These are phyloP conservation scores for Antennarius maculatus DNA, from an alignment of 2,797 vertebrate genomes.

Conservation along the genomic window DNA sequence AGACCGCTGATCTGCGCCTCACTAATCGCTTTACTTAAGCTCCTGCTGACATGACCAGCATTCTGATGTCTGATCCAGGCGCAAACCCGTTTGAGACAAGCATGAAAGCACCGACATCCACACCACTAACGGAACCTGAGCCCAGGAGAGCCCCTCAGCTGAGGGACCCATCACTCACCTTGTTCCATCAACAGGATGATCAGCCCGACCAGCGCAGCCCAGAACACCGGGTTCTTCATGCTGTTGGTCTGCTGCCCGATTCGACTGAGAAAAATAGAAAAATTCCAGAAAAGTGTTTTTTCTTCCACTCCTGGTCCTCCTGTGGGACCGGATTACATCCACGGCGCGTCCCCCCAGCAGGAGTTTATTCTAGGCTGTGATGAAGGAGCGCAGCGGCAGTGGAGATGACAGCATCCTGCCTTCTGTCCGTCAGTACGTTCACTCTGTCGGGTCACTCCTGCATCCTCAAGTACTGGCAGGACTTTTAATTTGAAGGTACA, in stretches of 20 bases:
- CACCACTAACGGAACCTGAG: background rate
- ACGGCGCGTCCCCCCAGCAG: slow-evolving; percentile 76
- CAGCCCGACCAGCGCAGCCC: slow-evolving; percentile 80
- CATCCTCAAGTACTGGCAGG: background rate
- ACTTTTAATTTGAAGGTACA: slow-evolving; percentile 43
- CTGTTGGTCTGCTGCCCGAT: slow-evolving; percentile 18
- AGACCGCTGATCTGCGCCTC: slow-evolving; percentile 49
- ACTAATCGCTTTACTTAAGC: slow-evolving; percentile 66
- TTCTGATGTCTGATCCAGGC: slow-evolving; percentile 26
- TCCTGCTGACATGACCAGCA: slow-evolving; percentile 41
- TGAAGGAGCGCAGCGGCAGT: fast-evolving
- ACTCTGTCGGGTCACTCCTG: fast-evolving
- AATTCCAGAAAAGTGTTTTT: slow-evolving; percentile 75
- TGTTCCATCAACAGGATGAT: slow-evolving; percentile 81
- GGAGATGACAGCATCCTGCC: background rate
- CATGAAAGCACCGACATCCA: background rate
- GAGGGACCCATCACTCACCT: slow-evolving; percentile 70
- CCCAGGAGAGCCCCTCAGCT: no score
- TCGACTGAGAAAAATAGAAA: slow-evolving; percentile 43
- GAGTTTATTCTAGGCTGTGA: slow-evolving; percentile 64
- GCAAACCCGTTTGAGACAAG: background rate
- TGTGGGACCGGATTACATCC: slow-evolving; percentile 58
- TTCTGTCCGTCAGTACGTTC: fast-evolving
- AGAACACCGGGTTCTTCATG: slow-evolving; percentile 82
- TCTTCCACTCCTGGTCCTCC: slow-evolving; percentile 61